These are phyloP conservation scores for Muntiacus reevesi DNA, from an alignment of 2,113 vertebrate species.

Conservation along the genomic window DNA sequence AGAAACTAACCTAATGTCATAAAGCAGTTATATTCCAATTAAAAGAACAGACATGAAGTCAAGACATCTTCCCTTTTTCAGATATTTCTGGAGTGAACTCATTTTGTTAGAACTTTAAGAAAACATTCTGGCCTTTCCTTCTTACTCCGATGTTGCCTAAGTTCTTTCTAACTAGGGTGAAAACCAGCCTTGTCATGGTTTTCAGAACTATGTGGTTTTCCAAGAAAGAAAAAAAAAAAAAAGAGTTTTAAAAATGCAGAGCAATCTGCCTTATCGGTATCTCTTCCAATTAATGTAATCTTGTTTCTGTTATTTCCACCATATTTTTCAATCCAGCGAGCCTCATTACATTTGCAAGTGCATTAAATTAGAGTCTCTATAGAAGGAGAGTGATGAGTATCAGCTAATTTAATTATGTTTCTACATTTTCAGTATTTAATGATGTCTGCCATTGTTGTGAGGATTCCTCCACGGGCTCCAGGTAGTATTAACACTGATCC, in stretches of 20 bases:
- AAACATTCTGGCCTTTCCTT: not conserved
- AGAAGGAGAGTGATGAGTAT: slow-evolving; percentile 84
- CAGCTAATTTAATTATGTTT: slow-evolving; percentile 88
- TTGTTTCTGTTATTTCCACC: slow-evolving; percentile 86
- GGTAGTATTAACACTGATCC: slow-evolving; percentile 74
- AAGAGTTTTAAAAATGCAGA: slow-evolving; percentile 42
- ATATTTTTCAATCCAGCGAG: slow-evolving; percentile 82
- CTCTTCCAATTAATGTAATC: slow-evolving; percentile 87
- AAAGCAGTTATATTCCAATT: not conserved
- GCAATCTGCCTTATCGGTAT: slow-evolving; percentile 81
- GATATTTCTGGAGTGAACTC: not conserved
- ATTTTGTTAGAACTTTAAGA: not conserved
- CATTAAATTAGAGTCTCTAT: slow-evolving; percentile 83
- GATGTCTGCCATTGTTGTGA: slow-evolving; percentile 80
- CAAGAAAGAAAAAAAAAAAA: slow-evolving; percentile 61
- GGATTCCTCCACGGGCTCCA: slow-evolving; percentile 61
- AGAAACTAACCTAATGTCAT: not conserved
- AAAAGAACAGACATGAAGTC: not conserved
- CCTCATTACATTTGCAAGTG: slow-evolving; percentile 85
- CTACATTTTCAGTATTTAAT: slow-evolving; percentile 81
- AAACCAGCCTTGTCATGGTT: slow-evolving; percentile 53
- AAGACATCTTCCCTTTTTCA: not conserved
- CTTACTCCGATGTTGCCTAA: not conserved
- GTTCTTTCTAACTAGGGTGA: slow-evolving; percentile 54
- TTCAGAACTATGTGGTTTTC: slow-evolving; percentile 61